phyloP scores from a whole-genome alignment of 2,888 invertebrate species.

The Cotesia congregata region DNA sequence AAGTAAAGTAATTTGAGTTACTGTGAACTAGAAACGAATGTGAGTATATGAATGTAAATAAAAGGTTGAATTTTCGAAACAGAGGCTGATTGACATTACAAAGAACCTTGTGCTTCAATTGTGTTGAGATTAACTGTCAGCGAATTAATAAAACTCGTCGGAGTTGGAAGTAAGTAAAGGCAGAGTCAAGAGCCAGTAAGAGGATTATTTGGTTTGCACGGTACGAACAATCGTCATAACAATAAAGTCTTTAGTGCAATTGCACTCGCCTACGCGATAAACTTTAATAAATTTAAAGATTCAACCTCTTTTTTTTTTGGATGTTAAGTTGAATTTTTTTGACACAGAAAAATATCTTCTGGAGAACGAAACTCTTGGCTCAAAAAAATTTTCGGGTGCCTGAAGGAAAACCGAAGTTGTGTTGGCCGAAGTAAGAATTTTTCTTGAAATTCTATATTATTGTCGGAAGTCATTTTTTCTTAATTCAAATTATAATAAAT shows the following conservation, averaged over 20 bases:
- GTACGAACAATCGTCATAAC: neutral
- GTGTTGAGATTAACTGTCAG: neutral
- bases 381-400: too few species aligned
- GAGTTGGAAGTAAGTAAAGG: too few species aligned
- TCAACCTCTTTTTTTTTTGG: neutral
- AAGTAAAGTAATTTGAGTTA: too few species aligned
- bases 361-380: too few species aligned
- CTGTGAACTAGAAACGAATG: too few species aligned
- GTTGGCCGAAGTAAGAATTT: too few species aligned
- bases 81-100: neutral
- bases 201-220: neutral
- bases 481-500: too few species aligned
- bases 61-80: neutral
- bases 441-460: too few species aligned
- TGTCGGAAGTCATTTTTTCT: too few species aligned
- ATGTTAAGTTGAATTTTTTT: neutral
- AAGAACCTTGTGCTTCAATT: neutral
- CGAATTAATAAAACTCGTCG: neutral
- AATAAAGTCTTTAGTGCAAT: conserved; percentile 7
- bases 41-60: too few species aligned
- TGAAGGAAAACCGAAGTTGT: too few species aligned
- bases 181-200: neutral
- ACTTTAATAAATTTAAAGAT: neutral
- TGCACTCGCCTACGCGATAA: conserved; percentile 4
- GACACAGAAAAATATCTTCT: too few species aligned